These are phyloP conservation scores for Tokudaia muenninki DNA, from an alignment of 2,797 vertebrate genomes.

Conservation along the genomic window DNA sequence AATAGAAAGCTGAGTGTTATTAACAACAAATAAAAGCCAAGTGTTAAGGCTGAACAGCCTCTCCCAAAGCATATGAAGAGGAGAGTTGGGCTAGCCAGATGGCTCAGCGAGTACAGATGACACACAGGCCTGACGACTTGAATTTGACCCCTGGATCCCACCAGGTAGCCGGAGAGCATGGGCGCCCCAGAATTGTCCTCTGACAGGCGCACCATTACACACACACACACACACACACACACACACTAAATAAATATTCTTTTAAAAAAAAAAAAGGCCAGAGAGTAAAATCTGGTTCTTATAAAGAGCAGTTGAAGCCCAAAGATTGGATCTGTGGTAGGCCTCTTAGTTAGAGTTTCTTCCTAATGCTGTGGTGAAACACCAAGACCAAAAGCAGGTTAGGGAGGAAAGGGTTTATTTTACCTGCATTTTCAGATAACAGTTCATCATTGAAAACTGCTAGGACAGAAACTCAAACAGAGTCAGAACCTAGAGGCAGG, in stretches of 20 bases:
- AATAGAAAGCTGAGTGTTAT: constrained; percentile 25
- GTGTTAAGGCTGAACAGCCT: constrained; percentile 9
- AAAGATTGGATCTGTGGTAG: neutral
- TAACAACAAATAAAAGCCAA: constrained; percentile 50
- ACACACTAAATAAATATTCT: neutral
- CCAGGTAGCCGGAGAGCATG: neutral
- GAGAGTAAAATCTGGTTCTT: neutral
- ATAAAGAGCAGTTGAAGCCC: constrained; percentile 29
- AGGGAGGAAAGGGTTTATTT: neutral
- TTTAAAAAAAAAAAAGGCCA: neutral
- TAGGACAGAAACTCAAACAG: neutral
- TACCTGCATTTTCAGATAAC: neutral
- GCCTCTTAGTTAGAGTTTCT: neutral
- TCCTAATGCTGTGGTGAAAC: neutral
- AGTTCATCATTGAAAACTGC: neutral
- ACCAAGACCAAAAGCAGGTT: neutral
- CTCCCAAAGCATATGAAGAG: neutral
- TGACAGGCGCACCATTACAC: neutral
- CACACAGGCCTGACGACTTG: neutral
- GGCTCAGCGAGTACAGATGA: neutral
- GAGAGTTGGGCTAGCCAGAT: neutral
- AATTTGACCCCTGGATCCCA: neutral
- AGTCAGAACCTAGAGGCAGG: neutral
- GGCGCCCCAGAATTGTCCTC: neutral
- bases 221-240: neutral